Base-by-base conservation (phyloP, 1,140 invertebrate genomes). In the Rhagoletis pomonella region DNA sequence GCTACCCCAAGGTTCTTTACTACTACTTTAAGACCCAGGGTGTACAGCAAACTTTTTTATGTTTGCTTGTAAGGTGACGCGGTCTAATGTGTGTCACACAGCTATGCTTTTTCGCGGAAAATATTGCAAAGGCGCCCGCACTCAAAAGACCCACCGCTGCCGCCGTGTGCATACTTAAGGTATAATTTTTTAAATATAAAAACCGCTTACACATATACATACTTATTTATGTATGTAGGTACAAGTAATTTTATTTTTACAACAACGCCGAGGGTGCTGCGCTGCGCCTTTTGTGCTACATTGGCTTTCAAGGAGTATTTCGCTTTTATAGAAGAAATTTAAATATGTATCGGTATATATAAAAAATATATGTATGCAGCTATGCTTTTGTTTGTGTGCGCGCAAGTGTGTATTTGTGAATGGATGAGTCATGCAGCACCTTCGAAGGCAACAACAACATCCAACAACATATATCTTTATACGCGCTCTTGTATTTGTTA, bases 161-260 rank as follows among this genome's bases (percentile, higher is more conserved):
- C 60, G 17, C 17, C 67, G 44, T 55, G 50, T 55, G 10, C 50
- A 3, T 55, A 55, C 39, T 73, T 73, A 12, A 44, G 65, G 42
- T 14, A 67, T 67, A 67, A 73, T 73, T 73, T 73, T 73, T 47
- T 17, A 73, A 73, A 73, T 73, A 73, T 42, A 73, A 73, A 73
- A 73, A 17, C 67, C 17, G 44, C 67, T 73, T 73, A 44, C 39
- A 5, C 67, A 17, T 44, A 29, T 29, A 29, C 29, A 29, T 29
- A 29, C 29, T 29, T 29, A 29, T 29, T 29, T 29, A 29, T 29
- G 29, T 29, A 29, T 29, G 29, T 29, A 29, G 29, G 29, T 29
- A 73, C n/a, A 73, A 73, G 42, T 73, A 73, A 73, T 47, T 73
- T 73, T 73, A 73, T 73, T 73, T 47, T n/a, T 73, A 73, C 42